Percentiles rank a stretch among this genome's conserved stretches.
Evolutionary conservation across 1,140 invertebrate genomes (phyloP).

Genomic region (Neodiprion pinetum): DNA sequence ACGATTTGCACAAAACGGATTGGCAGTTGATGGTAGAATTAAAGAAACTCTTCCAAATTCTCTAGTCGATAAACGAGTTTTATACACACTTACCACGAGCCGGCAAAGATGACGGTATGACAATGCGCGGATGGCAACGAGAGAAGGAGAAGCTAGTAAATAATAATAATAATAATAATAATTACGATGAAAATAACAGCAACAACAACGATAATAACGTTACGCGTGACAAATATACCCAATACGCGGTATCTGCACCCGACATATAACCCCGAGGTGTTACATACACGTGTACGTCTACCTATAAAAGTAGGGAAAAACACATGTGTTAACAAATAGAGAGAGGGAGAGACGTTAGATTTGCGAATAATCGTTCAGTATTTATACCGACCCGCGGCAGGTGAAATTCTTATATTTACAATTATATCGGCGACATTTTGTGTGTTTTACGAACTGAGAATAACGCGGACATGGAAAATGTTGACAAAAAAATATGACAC

Average conservation of each 20-base stretch:
- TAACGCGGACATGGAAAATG: background rate
- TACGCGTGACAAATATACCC: too few relatives aligned
- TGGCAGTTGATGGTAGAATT: constrained; percentile 99
- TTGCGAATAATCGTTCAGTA: too few relatives aligned
- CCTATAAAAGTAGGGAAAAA: constrained; percentile 12
- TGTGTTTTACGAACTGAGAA: background rate
- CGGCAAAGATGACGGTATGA: background rate
- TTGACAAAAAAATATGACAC: background rate
- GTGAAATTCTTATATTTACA: too few relatives aligned
- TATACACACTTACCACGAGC: too few relatives aligned
- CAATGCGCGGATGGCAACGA: constrained; percentile 12
- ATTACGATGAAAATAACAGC: too few relatives aligned
- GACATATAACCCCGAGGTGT: too few relatives aligned
- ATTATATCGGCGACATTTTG: too few relatives aligned
- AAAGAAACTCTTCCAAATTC: constrained; percentile 97
- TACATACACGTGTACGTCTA: too few relatives aligned
- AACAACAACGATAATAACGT: too few relatives aligned
- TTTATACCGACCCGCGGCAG: too few relatives aligned
- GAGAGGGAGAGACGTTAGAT: constrained; percentile 10
- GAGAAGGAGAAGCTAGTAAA: background rate
- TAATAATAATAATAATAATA: too few relatives aligned
- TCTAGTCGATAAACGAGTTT: constrained; percentile 66
- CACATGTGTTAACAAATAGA: constrained; percentile 19
- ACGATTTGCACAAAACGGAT: constrained; percentile 94
- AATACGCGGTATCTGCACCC: too few relatives aligned